Evolutionary conservation across 2,113 vertebrate species (phyloP).

Genomic region (Eublepharis macularius): DNA sequence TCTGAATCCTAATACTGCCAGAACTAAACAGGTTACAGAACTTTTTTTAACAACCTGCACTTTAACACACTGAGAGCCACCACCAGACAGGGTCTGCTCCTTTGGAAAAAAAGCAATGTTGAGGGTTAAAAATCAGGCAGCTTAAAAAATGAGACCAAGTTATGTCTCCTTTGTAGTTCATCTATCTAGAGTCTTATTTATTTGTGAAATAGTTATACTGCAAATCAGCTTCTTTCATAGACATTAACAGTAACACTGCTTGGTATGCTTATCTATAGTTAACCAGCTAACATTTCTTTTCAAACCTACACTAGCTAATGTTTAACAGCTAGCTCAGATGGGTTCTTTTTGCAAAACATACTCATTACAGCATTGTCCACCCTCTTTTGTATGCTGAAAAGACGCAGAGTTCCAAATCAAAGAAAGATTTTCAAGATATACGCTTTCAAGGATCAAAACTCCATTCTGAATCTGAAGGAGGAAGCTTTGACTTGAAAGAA

Average conservation of each 20-base stretch:
- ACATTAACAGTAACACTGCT: neutral
- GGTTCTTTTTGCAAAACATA: too few species aligned
- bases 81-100: neutral
- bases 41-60: neutral
- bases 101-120: neutral
- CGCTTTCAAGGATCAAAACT: too few species aligned
- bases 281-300: neutral
- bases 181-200: neutral
- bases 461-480: too few species aligned
- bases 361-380: neutral
- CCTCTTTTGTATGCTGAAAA: neutral
- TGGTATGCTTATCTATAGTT: neutral
- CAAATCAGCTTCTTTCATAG: neutral
- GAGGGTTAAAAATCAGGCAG: neutral
- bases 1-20: neutral
- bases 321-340: neutral
- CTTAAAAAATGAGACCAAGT: neutral
- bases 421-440: too few species aligned
- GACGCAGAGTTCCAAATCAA: too few species aligned
- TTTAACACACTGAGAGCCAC: neutral
- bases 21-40: neutral
- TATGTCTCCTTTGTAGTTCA: neutral
- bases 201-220: neutral
- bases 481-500: too few species aligned
- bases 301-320: neutral